phyloP scores from a whole-genome alignment of 1,140 invertebrate genomes.

The Drosophila nigromelanica region DNA sequence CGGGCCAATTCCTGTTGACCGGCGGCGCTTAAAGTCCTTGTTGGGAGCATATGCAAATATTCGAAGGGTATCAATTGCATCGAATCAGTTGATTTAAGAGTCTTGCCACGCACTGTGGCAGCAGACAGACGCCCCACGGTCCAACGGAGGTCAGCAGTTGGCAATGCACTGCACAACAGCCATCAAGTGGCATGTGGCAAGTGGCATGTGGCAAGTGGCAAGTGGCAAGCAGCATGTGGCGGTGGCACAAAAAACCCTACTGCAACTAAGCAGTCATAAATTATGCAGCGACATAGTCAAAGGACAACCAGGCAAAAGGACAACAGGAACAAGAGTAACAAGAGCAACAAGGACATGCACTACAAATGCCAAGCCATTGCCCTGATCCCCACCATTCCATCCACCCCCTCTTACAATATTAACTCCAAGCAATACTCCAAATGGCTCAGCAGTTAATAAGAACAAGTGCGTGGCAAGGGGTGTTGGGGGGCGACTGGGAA shows the following conservation, averaged over 20 bases:
- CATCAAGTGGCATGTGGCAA: conserved; percentile 20
- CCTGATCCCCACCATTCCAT: background rate
- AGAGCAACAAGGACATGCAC: conserved; percentile 50
- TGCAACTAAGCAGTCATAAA: conserved; percentile 77
- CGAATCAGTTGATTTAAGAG: conserved; percentile 54
- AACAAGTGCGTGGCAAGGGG: conserved; percentile 34
- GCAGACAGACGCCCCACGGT: conserved; percentile 29
- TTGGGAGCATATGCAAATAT: conserved; percentile 34
- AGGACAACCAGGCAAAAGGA: conserved; percentile 58
- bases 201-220: conserved; percentile 30
- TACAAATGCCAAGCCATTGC: conserved; percentile 55
- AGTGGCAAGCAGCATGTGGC: conserved; percentile 13
- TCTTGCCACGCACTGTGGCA: conserved; percentile 50
- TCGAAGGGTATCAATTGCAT: conserved; percentile 55
- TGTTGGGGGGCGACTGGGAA: conserved; percentile 3
- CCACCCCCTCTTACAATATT: conserved; percentile 31
- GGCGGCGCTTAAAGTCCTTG: conserved; percentile 55
- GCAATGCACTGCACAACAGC: conserved; percentile 30
- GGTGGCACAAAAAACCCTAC: conserved; percentile 34
- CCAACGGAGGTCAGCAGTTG: conserved; percentile 38
- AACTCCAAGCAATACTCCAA: conserved; percentile 51
- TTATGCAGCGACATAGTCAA: conserved; percentile 80
- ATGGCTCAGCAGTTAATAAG: conserved; percentile 76
- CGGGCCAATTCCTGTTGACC: conserved; percentile 29
- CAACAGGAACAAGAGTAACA: conserved; percentile 33